Base-by-base conservation (phyloP, 1,140 invertebrate genomes). In the Macrostomum lignano region DNA sequence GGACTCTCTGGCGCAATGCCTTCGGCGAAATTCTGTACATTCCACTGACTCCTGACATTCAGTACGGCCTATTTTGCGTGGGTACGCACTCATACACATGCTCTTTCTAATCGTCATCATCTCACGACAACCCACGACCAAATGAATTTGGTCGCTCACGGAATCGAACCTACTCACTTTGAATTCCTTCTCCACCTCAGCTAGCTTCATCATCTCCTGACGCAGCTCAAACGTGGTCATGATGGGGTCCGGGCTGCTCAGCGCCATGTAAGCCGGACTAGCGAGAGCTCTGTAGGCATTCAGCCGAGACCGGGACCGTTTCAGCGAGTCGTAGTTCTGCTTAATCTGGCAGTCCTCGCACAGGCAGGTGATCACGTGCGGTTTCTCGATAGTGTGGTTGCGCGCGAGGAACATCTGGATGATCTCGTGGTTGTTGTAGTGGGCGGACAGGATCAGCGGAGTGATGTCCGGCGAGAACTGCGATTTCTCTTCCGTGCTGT, bases 401-500 rank as follows among this genome's bases (percentile, higher is more conserved):
- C 46, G 21, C 5, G 40, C 21, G 3, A 48, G 36, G 20, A 47
- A 40, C 36, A 45, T 47, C 36, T 49, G 46, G 9, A 51, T 46
- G n/a, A 49, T 45, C 21, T 43, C 44, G 28, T 46, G 49, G 36
- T 53, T 46, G 31, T 51, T 51, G 20, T 43, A 42, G 17, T 49
- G 39, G 24, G 48, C 48, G 4, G 49, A 48, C 11, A 51, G 25
- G 15, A 52, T 44, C 21, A 51, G 31, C 7, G 49, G 49, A 6
- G 49, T 51, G 14, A 51, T 43, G 33, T 51, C 48, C 10, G 49
- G 48, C n/a, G 43, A 36, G 33, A 49, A 49, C 23, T 40, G 39
- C 24, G 25, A 31, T 21, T 42, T 42, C 21, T 42, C 40, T 5
- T 37, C 37, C 4, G 40, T 42, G 13, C n/a, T n/a, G n/a, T n/a